These are phyloP conservation scores for Formica exsecta DNA, from an alignment of 1,140 invertebrate genomes.

Conservation along the genomic window DNA sequence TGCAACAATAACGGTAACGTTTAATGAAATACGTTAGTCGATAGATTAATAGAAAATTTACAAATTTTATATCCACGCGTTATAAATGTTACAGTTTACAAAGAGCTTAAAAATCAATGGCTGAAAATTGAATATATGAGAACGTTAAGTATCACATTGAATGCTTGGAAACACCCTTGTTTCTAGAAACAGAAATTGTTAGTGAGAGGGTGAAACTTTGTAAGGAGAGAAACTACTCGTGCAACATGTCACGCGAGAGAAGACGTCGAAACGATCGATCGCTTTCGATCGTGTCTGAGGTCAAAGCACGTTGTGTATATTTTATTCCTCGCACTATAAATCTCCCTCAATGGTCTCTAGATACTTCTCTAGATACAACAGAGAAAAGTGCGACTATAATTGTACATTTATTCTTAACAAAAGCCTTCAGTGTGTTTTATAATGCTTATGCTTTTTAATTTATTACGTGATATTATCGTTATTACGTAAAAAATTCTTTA, in stretches of 20 bases:
- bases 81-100: not conserved
- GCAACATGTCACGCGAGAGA: not conserved
- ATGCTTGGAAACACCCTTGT: not conserved
- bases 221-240: not conserved
- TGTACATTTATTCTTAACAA: not conserved
- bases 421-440: not conserved
- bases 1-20: not conserved
- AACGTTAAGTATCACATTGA: not conserved
- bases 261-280: slow-evolving; percentile 63
- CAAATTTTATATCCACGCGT: not conserved
- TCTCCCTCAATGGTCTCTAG: slow-evolving; percentile 3
- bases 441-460: not conserved
- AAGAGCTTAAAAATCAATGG: not conserved
- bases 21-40: not conserved
- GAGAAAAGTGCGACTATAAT: not conserved
- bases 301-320: slow-evolving; percentile 69
- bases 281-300: slow-evolving; percentile 68
- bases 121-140: not conserved
- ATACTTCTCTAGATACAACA: slow-evolving; percentile 18
- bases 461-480: not conserved
- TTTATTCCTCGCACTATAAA: slow-evolving; percentile 21
- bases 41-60: slow-evolving; percentile 10
- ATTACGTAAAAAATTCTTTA: not conserved
- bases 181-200: not conserved
- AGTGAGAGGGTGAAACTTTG: not conserved